Evolutionary conservation across 2,888 invertebrate genomes (phyloP), one percentile per base, ranked within the genome.

Genomic region (Cheilosia grossa): DNA sequence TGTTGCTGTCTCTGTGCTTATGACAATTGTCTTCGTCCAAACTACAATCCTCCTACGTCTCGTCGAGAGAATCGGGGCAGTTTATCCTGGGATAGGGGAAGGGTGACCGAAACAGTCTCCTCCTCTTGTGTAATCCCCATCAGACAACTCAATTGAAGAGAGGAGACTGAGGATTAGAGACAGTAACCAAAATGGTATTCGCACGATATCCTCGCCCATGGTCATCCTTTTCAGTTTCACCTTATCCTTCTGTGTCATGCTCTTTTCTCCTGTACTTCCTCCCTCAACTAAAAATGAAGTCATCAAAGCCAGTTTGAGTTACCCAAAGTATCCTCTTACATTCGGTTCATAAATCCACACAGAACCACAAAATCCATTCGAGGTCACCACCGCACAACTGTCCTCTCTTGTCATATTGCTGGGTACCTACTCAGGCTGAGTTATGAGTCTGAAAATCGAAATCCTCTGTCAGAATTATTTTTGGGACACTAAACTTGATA

Each of bases 381-480:
- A 13, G 19, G 54, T 42, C 40, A 40, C 30, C 15, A 30, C 42
- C 21, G 27, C 30, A 6, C 42, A 44, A 40, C 17, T n/a, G 17
- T 42, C 19, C 53, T 27, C 42, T 42, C 66, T 13, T 17, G 33
- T 24, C 24, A 40, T 44, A 56, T 33, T 9, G 9, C 17, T 24
- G 37, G 15, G 30, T n/a, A n/a, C n/a, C 27, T 24, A 30, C 40
- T 51, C 10, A 30, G 61, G 27, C 47, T 59, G 59, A 70, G 17
- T 72, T 61, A 53, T 61, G 42, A 53, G 53, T 59, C 19, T 21
- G 40, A 15, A 61, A 61, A 27, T 53, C n/a, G 15, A 42, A 53
- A 40, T 72, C 51, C 61, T 27, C 61, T 61, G 53, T 53, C 59
- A 42, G 61, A 42, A 72, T 30, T 72, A 72, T 51, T 61, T 51